Evolutionary conservation across 2,888 invertebrate genomes (phyloP).

Genomic region (Heliconius cydno): DNA sequence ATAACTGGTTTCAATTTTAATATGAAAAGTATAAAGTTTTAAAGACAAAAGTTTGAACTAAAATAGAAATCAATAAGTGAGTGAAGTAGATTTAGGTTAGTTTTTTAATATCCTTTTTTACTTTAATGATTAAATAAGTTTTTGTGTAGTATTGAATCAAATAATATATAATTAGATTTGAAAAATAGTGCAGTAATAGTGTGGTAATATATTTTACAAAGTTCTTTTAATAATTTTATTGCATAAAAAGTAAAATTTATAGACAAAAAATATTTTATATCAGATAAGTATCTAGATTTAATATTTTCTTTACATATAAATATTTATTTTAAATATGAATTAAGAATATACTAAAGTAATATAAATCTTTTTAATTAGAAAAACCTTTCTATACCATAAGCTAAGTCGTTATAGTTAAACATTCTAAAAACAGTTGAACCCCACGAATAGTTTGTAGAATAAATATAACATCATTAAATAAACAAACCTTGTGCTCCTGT

Average conservation of each 20-base stretch:
- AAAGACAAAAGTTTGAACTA: background rate
- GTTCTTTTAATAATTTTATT: too few relatives aligned
- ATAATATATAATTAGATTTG: background rate
- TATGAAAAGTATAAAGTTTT: background rate
- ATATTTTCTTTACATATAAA: background rate
- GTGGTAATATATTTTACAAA: too few relatives aligned
- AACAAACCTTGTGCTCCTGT: slow-evolving; percentile 86
- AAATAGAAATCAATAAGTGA: slow-evolving; percentile 9
- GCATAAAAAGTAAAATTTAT: too few relatives aligned
- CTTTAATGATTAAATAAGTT: background rate
- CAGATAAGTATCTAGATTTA: too few relatives aligned
- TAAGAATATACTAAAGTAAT: background rate
- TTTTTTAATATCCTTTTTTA: background rate
- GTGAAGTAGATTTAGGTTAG: background rate
- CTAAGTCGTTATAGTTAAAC: background rate
- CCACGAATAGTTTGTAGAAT: slow-evolving; percentile 1
- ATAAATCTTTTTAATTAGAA: background rate
- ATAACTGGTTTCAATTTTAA: slow-evolving; percentile 12
- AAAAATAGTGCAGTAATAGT: too few relatives aligned
- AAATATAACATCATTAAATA: slow-evolving; percentile 42
- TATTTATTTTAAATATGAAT: background rate
- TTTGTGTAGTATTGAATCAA: background rate
- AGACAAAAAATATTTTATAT: too few relatives aligned
- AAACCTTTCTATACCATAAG: background rate
- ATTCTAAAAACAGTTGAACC: slow-evolving; percentile 16